Evolutionary conservation across 2,797 vertebrate genomes (phyloP), one percentile per base, ranked within the genome.

Genomic region (Sus cebifrons): DNA sequence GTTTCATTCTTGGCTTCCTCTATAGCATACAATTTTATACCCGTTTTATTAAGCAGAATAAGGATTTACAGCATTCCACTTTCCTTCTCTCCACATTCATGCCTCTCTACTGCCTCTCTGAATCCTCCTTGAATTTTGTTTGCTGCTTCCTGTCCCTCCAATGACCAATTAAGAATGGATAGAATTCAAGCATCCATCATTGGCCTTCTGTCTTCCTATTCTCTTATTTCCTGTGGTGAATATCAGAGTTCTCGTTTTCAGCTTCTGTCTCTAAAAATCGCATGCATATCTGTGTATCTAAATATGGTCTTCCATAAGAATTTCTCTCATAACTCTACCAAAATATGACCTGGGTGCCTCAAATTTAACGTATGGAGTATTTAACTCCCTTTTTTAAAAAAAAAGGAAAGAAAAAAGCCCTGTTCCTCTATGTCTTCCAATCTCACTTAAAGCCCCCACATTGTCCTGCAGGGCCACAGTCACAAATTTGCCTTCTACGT

Each of bases 1-100:
- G 62, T 96, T 93, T 96, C 25, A 62, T 70, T 91, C 86, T 89
- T 95, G 91, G 71, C 68, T 96, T 17, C 21, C 12, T 94, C 62
- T 56, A 58, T 15, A 62, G 29, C 56, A 89, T 67, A 93, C 32
- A 17, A 95, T 65, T 95, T 89, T 90, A 65, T 81, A 52, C 32
- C 49, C 25, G 65, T 97, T 93, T 65, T 79, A 81, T 74, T 77
- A 52, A 74, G 64, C 94, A 96, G 86, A 77, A 86, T 32, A 81
- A 95, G 36, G 18, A 58, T 49, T 67, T 15, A n/a, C 25, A 73
- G 40, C 15, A 52, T 16, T 71, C 18, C 2, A 21, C 73, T 89
- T 88, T 54, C 36, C 36, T 88, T 93, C 64, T 64, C 6, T 78
- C n/a, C 44, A 52, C 73, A 70, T 27, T 17, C 27, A 18, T 92